Conservation (phyloP, 2,888 invertebrate species). For the Lingula anatina region DNA sequence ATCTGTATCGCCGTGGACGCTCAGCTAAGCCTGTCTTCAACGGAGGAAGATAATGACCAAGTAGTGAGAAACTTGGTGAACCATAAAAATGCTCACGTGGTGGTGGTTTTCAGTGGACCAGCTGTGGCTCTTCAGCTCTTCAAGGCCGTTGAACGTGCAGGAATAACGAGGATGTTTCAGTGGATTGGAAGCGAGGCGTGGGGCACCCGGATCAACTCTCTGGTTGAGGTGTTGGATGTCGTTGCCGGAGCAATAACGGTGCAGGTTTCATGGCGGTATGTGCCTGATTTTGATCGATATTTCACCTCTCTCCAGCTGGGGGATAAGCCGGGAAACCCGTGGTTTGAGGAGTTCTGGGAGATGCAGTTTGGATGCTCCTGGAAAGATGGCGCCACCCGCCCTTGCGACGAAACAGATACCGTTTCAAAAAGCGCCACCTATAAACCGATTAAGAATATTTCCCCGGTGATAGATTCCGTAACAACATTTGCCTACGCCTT, state of each 20-base stretch:
- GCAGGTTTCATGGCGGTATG: constrained; percentile 8
- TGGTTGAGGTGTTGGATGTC: constrained; percentile 16
- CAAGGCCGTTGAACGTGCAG: constrained; percentile 15
- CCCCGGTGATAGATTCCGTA: constrained; percentile 24
- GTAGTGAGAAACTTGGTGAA: constrained; percentile 9
- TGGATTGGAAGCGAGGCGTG: constrained; percentile 41
- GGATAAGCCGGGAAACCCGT: constrained; percentile 19
- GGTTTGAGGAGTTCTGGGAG: constrained; percentile 34
- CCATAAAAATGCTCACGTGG: constrained; percentile 19
- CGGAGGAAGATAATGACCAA: constrained; percentile 5
- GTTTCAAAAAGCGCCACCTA: constrained; percentile 3
- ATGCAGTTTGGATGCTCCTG: constrained; percentile 22
- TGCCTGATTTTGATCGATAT: constrained; percentile 20
- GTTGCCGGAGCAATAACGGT: constrained; percentile 23
- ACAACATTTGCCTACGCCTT: constrained; percentile 26
- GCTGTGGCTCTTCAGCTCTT: constrained; percentile 23
- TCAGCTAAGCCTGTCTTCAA: neutral
- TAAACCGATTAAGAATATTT: constrained; percentile 3
- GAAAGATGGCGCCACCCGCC: neutral
- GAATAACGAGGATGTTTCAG: constrained; percentile 25
- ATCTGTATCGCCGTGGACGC: neutral
- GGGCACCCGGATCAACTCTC: constrained; percentile 12
- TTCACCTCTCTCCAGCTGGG: constrained; percentile 20
- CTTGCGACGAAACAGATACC: constrained; percentile 1
- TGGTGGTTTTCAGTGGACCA: constrained; percentile 34